Evolutionary conservation across 2,888 invertebrate species (phyloP).

Genomic region (Dolichopus griseipennis): DNA sequence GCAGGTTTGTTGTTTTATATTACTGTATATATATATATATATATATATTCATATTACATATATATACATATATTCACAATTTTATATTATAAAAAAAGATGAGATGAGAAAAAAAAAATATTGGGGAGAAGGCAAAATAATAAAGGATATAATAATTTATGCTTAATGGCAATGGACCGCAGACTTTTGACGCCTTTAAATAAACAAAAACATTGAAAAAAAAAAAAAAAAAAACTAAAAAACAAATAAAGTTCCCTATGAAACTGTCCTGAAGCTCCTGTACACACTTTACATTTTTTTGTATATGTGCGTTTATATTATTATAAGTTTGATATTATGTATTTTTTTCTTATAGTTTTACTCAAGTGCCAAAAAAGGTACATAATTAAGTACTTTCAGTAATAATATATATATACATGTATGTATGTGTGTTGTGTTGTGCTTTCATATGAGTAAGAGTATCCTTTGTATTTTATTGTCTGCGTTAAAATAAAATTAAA

Average conservation of each 20-base stretch:
- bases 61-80: no score
- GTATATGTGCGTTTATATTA: background rate
- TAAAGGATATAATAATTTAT: conserved; percentile 9
- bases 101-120: background rate
- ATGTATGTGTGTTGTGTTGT: no score
- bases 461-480: no score
- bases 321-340: background rate
- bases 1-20: background rate
- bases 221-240: no score
- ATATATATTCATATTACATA: no score
- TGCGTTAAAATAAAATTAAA: no score
- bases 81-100: no score
- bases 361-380: conserved; percentile 1
- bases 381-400: conserved; percentile 3
- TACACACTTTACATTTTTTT: no score
- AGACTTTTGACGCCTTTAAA: conserved; percentile 10
- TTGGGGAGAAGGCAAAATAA: background rate
- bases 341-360: background rate
- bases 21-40: background rate
- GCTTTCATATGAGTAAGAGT: no score
- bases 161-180: conserved; percentile 10
- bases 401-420: background rate
- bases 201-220: background rate
- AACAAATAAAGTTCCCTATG: no score
- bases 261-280: no score